Conservation (phyloP, 2,113 vertebrate species). For the Dissostichus mawsoni region DNA sequence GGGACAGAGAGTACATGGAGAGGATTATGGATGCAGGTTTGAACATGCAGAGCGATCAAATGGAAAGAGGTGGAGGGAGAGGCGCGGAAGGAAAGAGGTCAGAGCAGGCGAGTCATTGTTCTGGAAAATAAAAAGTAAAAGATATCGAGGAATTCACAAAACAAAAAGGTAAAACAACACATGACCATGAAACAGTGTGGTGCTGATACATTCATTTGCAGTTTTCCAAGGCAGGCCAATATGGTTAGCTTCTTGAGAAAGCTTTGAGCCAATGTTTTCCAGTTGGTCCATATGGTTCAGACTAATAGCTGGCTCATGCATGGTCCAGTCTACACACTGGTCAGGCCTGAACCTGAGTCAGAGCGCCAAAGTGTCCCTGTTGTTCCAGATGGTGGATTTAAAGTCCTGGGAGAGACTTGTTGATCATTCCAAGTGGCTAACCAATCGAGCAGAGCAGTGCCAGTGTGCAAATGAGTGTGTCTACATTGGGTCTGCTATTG, state of each 20-base stretch:
- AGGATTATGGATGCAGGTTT: slow-evolving; percentile 66
- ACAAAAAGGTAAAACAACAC: not conserved
- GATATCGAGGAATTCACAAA: not conserved
- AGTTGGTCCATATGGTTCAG: slow-evolving; percentile 44
- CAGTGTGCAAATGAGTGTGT: slow-evolving; percentile 10
- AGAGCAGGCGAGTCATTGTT: not conserved
- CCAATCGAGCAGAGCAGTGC: slow-evolving; percentile 14
- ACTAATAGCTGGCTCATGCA: slow-evolving; percentile 41
- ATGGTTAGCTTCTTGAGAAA: slow-evolving; percentile 24
- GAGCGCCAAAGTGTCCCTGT: slow-evolving; percentile 1
- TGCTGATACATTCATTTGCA: not conserved
- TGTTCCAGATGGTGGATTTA: slow-evolving; percentile 55
- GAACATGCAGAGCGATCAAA: slow-evolving; percentile 51
- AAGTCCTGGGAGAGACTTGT: slow-evolving; percentile 23
- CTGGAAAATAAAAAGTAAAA: slow-evolving; percentile 5
- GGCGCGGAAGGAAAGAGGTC: slow-evolving; percentile 23
- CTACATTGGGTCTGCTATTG: not conserved
- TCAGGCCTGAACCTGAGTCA: slow-evolving; percentile 27
- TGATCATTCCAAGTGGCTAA: slow-evolving; percentile 51
- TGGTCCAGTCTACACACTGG: not conserved
- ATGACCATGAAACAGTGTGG: not conserved
- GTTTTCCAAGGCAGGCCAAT: slow-evolving; percentile 1
- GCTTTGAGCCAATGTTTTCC: slow-evolving; percentile 20
- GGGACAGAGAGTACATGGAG: slow-evolving; percentile 19
- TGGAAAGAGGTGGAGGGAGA: slow-evolving; percentile 20